phyloP scores from a whole-genome alignment of 2,113 vertebrate genomes.

The Hyperopisus bebe region DNA sequence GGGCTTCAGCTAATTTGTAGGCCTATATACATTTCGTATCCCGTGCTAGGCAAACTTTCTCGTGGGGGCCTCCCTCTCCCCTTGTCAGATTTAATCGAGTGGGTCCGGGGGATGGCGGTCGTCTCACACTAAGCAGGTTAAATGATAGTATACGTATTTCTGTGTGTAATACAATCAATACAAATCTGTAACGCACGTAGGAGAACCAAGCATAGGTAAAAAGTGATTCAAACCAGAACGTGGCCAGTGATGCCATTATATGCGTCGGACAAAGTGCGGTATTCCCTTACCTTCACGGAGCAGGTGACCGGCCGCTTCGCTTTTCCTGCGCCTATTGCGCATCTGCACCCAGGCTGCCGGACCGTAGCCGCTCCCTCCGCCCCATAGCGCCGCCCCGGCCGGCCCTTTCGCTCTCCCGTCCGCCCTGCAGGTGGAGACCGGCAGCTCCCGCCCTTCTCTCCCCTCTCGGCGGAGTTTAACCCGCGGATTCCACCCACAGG shows the following conservation, averaged over 20 bases:
- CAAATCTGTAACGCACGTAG: background rate
- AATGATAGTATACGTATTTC: background rate
- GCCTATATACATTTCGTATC: background rate
- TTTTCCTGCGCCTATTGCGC: background rate
- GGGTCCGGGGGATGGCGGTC: background rate
- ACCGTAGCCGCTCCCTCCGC: background rate
- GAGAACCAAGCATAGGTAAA: background rate
- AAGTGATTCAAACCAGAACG: background rate
- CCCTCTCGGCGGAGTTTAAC: background rate
- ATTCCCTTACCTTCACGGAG: background rate
- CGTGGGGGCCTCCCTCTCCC: background rate
- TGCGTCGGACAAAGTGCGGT: background rate
- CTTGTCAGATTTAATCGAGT: background rate
- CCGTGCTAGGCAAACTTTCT: background rate
- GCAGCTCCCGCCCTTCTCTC: background rate
- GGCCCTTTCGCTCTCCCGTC: background rate
- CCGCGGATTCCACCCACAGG: background rate
- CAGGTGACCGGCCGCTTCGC: background rate
- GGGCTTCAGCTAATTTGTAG: background rate
- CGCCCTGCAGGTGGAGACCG: background rate
- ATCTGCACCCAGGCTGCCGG: background rate
- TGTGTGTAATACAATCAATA: background rate
- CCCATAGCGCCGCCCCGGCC: background rate
- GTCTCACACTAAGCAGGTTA: background rate
- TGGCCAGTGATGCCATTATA: background rate